Evolutionary conservation across 2,113 vertebrate species (phyloP).

Genomic region (Sminthopsis crassicaudata): DNA sequence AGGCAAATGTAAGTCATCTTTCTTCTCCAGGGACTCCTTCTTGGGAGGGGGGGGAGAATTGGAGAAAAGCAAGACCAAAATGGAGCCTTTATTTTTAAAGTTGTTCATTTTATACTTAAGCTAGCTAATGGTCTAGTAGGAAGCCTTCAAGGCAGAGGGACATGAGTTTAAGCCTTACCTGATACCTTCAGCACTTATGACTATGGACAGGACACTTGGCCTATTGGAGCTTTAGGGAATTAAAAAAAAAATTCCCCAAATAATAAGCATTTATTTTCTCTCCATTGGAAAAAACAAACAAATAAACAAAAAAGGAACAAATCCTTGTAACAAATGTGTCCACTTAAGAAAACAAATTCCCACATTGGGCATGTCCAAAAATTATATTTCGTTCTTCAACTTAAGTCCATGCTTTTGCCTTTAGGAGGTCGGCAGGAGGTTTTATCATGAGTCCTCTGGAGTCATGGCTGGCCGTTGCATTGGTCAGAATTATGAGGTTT

Average conservation of each 20-base stretch:
- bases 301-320: not conserved
- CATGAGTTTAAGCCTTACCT: not conserved
- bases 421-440: not conserved
- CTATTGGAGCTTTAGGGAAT: not conserved
- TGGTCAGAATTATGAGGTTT: not conserved
- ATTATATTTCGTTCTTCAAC: not conserved
- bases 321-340: not conserved
- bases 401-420: not conserved
- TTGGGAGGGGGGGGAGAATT: too few species aligned
- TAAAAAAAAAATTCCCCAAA: not conserved
- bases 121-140: not conserved
- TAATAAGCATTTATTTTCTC: not conserved
- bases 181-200: not conserved
- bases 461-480: not conserved
- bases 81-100: not conserved
- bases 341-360: not conserved
- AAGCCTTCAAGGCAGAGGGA: not conserved
- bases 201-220: not conserved
- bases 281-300: not conserved
- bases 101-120: not conserved
- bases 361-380: not conserved
- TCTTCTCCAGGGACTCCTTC: not conserved
- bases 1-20: slow-evolving; percentile 85
- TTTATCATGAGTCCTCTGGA: not conserved
- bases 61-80: not conserved